Base-by-base conservation (phyloP, 1,140 invertebrate genomes). In the Hyposmocoma kahamanoa region DNA sequence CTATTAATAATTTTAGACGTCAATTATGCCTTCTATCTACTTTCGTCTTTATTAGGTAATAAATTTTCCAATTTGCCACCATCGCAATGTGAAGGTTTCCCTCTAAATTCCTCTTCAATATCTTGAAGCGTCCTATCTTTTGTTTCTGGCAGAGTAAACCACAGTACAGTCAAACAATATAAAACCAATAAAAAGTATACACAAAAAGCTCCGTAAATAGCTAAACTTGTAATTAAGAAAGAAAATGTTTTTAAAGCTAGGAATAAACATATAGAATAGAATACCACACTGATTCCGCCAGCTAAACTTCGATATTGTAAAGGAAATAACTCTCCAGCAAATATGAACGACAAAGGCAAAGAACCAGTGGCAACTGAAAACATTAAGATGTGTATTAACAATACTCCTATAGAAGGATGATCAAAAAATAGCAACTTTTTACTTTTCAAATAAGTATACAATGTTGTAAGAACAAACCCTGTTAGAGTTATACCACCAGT, bases 291-390 rank as follows among this genome's bases (percentile, higher is more conserved):
- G 0, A 84, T 70, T 18, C 80, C 78, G 22, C 79, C 71, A 4
- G 76, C 82, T n/a, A 84, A 63, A 10, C 72, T 75, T 32, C 82
- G 56, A 42, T 82, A 85, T 47, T 77, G 75, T 20, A 85, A 56
- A 0, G 82, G 72, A 54, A 85, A 85, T 34, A 85, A 74, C 42
- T 85, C 82, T 0, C 82, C 82, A 19, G 78, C 79, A 39, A 85
- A 56, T 5, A 80, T 65, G 41, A 82, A 85, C 1, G 82, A 76
- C 41, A 85, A 71, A 3, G 82, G 75, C 0, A 73, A 73, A 46
- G 84, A 77, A 11, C 82, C 82, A 8, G 81, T 56, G 10, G 82
- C 80, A 26, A 85, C 48, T n/a, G 80, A 81, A 22, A 75, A 72
- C 82, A 85, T 82, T 47, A 82, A 85, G 10, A 77, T 32, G 1